phyloP scores from a whole-genome alignment of 2,888 invertebrate genomes.

The Ypsolopha scabrella region DNA sequence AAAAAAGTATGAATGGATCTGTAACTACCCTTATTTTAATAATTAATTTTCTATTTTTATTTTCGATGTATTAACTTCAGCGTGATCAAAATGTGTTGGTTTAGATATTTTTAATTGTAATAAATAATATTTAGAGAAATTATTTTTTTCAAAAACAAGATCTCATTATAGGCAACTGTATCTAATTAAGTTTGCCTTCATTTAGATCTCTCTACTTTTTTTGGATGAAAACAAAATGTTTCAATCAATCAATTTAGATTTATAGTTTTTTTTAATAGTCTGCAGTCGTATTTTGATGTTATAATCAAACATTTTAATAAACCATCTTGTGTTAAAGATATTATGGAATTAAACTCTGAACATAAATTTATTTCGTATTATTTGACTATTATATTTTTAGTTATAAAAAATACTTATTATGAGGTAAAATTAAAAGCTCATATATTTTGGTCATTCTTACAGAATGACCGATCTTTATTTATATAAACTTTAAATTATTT shows the following conservation, averaged over 20 bases:
- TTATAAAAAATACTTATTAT: neutral
- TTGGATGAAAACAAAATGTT: conserved; percentile 19
- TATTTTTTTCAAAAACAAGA: conserved; percentile 54
- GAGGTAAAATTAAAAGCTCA: conserved; percentile 10
- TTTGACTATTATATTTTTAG: neutral
- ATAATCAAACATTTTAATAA: conserved; percentile 32
- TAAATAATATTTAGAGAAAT: conserved; percentile 40
- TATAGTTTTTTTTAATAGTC: conserved; percentile 10
- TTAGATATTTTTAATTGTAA: conserved; percentile 27
- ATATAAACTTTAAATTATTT: conserved; percentile 71
- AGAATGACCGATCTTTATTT: conserved; percentile 63
- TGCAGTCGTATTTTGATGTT: conserved; percentile 24
- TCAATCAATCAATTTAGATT: conserved; percentile 11
- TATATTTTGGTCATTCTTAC: conserved; percentile 47
- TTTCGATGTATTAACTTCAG: conserved; percentile 46
- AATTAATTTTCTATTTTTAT: neutral
- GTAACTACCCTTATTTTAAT: neutral
- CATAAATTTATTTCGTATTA: conserved; percentile 16
- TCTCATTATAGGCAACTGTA: conserved; percentile 51
- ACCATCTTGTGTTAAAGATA: conserved; percentile 41
- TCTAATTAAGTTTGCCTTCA: conserved; percentile 33
- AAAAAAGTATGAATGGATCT: neutral
- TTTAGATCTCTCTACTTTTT: conserved; percentile 55
- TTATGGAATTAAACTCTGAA: conserved; percentile 44
- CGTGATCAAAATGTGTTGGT: conserved; percentile 30